These are phyloP conservation scores for Aptenodytes patagonicus DNA, from an alignment of 2,113 vertebrate species.

Conservation along the genomic window DNA sequence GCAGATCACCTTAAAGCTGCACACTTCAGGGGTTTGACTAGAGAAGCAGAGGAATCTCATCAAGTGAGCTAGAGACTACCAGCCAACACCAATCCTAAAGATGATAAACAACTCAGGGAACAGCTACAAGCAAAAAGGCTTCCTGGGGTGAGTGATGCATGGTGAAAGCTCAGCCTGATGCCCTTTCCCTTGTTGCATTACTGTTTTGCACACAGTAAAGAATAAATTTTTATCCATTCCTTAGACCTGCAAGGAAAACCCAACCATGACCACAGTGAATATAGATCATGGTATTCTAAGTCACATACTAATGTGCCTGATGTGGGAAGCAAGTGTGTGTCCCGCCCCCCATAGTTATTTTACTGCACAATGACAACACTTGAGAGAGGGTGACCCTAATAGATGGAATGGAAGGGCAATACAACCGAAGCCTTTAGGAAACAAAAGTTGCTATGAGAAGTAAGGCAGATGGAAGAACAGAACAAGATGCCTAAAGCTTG, in stretches of 20 bases:
- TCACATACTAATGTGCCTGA: fast-evolving
- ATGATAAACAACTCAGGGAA: background rate
- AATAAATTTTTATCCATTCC: background rate
- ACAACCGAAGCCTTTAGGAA: background rate
- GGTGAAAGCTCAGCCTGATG: background rate
- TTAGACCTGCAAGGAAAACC: background rate
- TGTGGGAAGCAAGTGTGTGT: background rate
- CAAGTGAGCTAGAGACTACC: background rate
- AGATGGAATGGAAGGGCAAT: background rate
- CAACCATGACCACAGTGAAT: background rate
- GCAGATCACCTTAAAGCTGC: background rate
- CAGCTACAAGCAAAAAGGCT: background rate
- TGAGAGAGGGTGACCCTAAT: background rate
- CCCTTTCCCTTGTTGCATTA: background rate
- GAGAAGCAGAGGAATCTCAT: background rate
- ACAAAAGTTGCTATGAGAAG: background rate
- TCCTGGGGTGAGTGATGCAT: background rate
- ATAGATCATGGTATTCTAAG: background rate
- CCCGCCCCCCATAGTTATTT: background rate
- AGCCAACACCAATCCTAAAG: background rate
- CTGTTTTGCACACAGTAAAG: background rate
- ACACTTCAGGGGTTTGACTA: background rate
- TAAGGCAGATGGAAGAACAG: background rate
- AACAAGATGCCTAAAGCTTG: background rate
- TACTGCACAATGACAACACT: background rate